Evolutionary conservation across 2,113 vertebrate species (phyloP).

Genomic region (Ophthalmolycus amberensis): DNA sequence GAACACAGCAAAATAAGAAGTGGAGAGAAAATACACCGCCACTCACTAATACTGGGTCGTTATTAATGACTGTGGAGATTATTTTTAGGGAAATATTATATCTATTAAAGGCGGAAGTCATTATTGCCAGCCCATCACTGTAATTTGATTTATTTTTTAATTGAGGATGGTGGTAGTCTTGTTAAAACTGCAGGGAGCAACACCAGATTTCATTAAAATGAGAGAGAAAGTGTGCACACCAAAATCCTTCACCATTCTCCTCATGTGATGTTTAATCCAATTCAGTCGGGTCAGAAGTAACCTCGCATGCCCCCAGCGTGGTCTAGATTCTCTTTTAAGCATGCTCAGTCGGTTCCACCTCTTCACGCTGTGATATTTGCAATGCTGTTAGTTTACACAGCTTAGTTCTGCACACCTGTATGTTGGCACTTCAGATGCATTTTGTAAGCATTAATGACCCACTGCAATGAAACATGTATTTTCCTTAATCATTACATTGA

Average conservation of each 20-base stretch:
- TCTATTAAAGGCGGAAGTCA: not conserved
- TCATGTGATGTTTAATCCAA: conserved; percentile 71
- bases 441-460: not conserved
- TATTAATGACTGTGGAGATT: no score
- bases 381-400: conserved; percentile 19
- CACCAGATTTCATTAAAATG: conserved; percentile 24
- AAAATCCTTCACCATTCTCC: conserved; percentile 32
- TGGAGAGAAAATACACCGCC: no score
- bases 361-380: conserved; percentile 12
- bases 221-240: not conserved
- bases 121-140: not conserved
- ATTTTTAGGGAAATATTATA: no score
- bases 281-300: conserved; percentile 51
- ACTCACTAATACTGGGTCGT: no score
- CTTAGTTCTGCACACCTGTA: not conserved
- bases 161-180: not conserved
- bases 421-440: not conserved
- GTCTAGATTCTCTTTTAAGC: conserved; percentile 36
- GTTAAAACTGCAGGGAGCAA: conserved; percentile 6
- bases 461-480: not conserved
- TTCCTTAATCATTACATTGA: not conserved
- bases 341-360: conserved; percentile 32
- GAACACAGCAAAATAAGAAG: no score
- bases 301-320: conserved; percentile 51
- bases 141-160: conserved; percentile 24